Percentiles rank a stretch among this genome's conserved stretches.
Evolutionary conservation across 2,797 vertebrate genomes (phyloP).

Genomic region (Sebastes matsubarae): DNA sequence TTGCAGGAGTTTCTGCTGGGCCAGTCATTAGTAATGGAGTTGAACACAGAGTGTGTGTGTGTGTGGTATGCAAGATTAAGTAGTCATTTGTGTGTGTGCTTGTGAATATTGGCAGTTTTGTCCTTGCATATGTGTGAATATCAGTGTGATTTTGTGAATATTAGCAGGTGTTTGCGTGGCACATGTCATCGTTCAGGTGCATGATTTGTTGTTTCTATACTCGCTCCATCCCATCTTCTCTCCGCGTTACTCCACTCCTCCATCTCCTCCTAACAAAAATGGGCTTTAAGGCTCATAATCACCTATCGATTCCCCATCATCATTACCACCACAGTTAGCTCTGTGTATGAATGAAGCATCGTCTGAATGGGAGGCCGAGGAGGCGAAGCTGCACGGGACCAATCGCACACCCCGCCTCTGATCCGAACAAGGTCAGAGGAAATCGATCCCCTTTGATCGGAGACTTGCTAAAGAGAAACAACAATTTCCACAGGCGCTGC

Average conservation of each 20-base stretch:
- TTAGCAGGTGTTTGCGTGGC: not conserved
- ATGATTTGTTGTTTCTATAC: not conserved
- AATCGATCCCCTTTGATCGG: slow-evolving; percentile 62
- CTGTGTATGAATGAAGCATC: slow-evolving; percentile 23
- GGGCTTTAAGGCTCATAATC: slow-evolving; percentile 57
- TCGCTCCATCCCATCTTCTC: not conserved
- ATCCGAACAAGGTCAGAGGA: slow-evolving; percentile 69
- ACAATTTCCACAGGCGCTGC: slow-evolving; percentile 32
- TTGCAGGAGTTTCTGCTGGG: slow-evolving; percentile 17
- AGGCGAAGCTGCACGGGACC: slow-evolving; percentile 23
- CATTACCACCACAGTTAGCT: slow-evolving; percentile 32
- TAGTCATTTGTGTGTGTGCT: not conserved
- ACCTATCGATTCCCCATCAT: slow-evolving; percentile 61
- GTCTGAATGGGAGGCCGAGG: slow-evolving; percentile 27
- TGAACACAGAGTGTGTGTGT: slow-evolving; percentile 10
- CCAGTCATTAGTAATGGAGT: slow-evolving; percentile 41
- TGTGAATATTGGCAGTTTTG: not conserved
- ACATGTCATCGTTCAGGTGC: not conserved
- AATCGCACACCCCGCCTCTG: slow-evolving; percentile 33
- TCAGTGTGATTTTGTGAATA: not conserved
- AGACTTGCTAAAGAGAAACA: slow-evolving; percentile 48
- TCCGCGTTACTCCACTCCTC: slow-evolving; percentile 3
- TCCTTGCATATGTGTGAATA: not conserved
- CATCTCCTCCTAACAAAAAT: slow-evolving; percentile 19
- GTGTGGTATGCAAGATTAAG: not conserved